Conservation (phyloP, 2,888 invertebrate genomes). For the Chymomyza caudatula region DNA sequence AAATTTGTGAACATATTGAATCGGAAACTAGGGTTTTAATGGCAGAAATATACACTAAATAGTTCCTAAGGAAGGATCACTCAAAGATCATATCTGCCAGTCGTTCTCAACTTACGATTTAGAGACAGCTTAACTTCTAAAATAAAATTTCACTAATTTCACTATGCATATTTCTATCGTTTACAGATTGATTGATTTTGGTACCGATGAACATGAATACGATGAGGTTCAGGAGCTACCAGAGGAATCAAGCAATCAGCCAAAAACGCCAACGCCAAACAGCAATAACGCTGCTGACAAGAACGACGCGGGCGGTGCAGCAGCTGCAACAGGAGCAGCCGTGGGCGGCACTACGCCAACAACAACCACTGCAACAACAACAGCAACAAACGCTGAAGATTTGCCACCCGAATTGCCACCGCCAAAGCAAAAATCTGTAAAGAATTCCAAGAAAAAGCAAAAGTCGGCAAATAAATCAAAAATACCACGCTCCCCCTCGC, state of each 20-base stretch:
- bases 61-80: not conserved
- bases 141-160: not conserved
- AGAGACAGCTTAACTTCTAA: not conserved
- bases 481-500: slow-evolving; percentile 73
- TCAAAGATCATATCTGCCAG: too few species aligned
- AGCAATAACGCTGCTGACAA: slow-evolving; percentile 24
- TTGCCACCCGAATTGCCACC: slow-evolving; percentile 70
- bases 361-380: slow-evolving; percentile 24
- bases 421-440: slow-evolving; percentile 73
- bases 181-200: slow-evolving; percentile 75
- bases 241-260: slow-evolving; percentile 67
- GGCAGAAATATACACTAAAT: not conserved
- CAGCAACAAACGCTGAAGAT: slow-evolving; percentile 32
- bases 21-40: not conserved
- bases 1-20: not conserved
- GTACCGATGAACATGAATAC: slow-evolving; percentile 75
- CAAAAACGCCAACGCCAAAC: slow-evolving; percentile 43
- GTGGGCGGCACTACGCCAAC: slow-evolving; percentile 30
- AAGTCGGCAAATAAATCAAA: slow-evolving; percentile 70
- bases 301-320: slow-evolving; percentile 28
- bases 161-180: not conserved
- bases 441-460: slow-evolving; percentile 66
- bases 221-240: slow-evolving; percentile 75
- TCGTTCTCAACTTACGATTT: not conserved
- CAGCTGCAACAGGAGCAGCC: slow-evolving; percentile 16